A percentile compares a stretch with the other conserved stretches of the same genome.
These are phyloP conservation scores for Symphodus melops DNA, from an alignment of 2,113 vertebrate species.

Conservation along the genomic window DNA sequence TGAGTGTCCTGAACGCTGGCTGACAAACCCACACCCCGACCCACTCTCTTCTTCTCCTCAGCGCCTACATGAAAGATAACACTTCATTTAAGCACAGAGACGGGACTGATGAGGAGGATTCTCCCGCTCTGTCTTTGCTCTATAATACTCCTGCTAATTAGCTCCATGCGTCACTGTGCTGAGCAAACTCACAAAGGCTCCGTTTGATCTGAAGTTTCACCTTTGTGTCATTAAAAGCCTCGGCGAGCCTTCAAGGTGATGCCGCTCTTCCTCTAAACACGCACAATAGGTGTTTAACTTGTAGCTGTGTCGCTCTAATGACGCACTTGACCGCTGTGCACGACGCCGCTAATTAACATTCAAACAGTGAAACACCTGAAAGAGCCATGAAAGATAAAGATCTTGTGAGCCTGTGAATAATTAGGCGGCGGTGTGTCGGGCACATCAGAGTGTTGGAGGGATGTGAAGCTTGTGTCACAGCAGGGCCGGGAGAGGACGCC, in stretches of 20 bases:
- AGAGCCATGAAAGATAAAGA: conserved; percentile 2
- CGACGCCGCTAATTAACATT: conserved; percentile 1
- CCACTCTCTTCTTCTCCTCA: conserved; percentile 21
- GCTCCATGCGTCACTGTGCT: conserved; percentile 41
- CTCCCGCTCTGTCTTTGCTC: conserved; percentile 42
- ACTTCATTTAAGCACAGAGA: conserved; percentile 66
- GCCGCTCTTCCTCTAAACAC: neutral
- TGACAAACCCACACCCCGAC: conserved; percentile 43
- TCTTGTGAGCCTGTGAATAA: neutral
- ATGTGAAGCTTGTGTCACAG: conserved; percentile 27
- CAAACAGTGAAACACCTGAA: conserved; percentile 23
- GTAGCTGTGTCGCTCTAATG: conserved; percentile 17
- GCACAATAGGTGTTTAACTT: conserved; percentile 30
- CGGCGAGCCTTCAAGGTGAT: conserved; percentile 26
- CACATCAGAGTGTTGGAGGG: neutral
- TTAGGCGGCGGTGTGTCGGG: neutral
- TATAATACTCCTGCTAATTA: conserved; percentile 60
- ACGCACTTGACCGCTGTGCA: conserved; percentile 25
- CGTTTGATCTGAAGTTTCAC: conserved; percentile 50
- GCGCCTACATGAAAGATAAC: conserved; percentile 62
- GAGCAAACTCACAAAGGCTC: conserved; percentile 34
- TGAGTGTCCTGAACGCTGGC: conserved; percentile 62
- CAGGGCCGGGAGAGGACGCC: conserved; percentile 13
- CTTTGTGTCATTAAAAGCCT: conserved; percentile 24
- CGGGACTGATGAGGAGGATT: conserved; percentile 40